Evolutionary conservation across 2,797 vertebrate species (phyloP).

Genomic region (Tiaroga cobitis): DNA sequence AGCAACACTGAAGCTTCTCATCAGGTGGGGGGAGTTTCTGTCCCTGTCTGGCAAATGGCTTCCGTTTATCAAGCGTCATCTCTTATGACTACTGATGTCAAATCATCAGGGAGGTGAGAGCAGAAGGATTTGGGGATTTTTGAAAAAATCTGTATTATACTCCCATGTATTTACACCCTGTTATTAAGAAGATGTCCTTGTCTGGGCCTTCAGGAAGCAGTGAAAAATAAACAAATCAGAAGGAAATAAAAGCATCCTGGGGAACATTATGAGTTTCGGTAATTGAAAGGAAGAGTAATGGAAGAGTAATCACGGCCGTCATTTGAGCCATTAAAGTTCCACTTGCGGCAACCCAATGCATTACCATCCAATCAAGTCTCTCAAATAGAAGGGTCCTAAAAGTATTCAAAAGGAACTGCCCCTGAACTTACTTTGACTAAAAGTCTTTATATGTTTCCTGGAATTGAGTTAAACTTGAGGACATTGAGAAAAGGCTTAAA

Average conservation of each 20-base stretch:
- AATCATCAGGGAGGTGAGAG: slow-evolving; percentile 40
- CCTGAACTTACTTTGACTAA: not conserved
- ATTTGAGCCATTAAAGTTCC: slow-evolving; percentile 34
- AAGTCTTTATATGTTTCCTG: not conserved
- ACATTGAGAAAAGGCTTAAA: not conserved
- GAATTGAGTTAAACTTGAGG: not conserved
- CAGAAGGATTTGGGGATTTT: slow-evolving; percentile 31
- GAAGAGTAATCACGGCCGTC: slow-evolving; percentile 24
- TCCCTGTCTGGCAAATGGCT: slow-evolving; percentile 53
- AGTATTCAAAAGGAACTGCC: not conserved
- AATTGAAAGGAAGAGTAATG: slow-evolving; percentile 43
- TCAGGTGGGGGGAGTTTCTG: slow-evolving; percentile 62
- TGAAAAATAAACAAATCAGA: slow-evolving; percentile 34
- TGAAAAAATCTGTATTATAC: not conserved
- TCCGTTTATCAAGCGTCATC: slow-evolving; percentile 50
- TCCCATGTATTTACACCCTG: slow-evolving; percentile 28
- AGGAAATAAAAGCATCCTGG: slow-evolving; percentile 33
- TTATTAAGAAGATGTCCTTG: slow-evolving; percentile 40
- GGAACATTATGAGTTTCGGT: slow-evolving; percentile 13
- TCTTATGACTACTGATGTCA: slow-evolving; percentile 56
- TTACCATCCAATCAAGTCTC: not conserved
- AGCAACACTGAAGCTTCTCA: slow-evolving; percentile 71
- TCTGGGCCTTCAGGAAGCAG: slow-evolving; percentile 9
- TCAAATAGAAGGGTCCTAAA: not conserved
- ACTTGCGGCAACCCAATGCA: slow-evolving; percentile 1